These are phyloP conservation scores for Cinclus mexicanus DNA, from an alignment of 2,113 vertebrate species.

Conservation along the genomic window DNA sequence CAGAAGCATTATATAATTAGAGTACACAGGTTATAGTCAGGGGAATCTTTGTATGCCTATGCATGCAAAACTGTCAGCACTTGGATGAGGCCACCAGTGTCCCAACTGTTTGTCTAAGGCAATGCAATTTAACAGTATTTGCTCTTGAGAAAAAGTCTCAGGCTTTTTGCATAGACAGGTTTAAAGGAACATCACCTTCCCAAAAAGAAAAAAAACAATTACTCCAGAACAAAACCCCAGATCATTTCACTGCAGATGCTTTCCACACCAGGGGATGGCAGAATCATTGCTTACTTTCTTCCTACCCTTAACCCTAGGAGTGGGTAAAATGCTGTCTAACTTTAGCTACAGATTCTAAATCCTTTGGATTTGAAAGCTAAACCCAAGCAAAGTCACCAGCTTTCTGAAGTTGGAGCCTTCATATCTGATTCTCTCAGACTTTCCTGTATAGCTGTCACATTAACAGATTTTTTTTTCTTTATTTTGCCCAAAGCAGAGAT, in stretches of 20 bases:
- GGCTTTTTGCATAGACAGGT: neutral
- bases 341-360: neutral
- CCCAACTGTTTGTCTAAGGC: neutral
- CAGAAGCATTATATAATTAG: neutral
- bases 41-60: neutral
- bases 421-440: neutral
- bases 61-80: neutral
- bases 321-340: neutral
- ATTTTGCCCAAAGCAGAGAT: neutral
- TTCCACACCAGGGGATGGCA: neutral
- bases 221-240: neutral
- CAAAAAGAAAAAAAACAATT: neutral
- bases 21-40: neutral
- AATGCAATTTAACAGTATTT: neutral
- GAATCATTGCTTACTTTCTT: neutral
- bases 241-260: neutral
- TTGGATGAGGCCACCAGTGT: neutral
- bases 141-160: neutral
- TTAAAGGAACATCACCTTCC: neutral
- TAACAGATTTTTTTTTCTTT: neutral
- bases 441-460: neutral
- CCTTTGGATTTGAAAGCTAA: neutral
- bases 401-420: neutral
- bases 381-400: neutral
- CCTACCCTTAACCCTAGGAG: neutral